Conservation (phyloP, 2,797 vertebrate genomes). For the Phylloscopus collybita region DNA sequence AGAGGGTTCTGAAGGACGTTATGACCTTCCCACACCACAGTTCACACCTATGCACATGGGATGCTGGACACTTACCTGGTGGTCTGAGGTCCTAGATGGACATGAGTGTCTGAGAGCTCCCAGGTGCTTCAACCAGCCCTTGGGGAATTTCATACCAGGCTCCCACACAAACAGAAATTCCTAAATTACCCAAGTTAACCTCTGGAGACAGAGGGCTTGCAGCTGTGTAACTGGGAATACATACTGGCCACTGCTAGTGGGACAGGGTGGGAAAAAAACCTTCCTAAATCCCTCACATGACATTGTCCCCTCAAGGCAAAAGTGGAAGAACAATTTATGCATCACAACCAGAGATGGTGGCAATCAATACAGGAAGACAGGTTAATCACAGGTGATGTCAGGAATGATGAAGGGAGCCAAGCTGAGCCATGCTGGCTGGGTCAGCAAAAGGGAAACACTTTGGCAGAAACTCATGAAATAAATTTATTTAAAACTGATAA, state of each 20-base stretch:
- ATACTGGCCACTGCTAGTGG: background rate
- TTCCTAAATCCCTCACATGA: background rate
- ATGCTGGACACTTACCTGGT: background rate
- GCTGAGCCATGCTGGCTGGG: background rate
- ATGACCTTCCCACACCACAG: background rate
- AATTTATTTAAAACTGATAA: constrained; percentile 22
- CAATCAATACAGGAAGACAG: background rate
- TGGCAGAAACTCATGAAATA: background rate
- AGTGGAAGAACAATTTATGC: background rate
- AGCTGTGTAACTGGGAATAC: background rate
- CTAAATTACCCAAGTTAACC: background rate
- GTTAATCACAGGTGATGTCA: background rate
- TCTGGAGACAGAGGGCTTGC: background rate
- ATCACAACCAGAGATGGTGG: background rate
- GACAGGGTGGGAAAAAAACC: background rate
- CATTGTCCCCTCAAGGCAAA: background rate
- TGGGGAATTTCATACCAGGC: background rate
- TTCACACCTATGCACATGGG: fast-evolving
- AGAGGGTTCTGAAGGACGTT: background rate
- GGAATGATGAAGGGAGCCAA: background rate
- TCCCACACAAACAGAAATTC: background rate
- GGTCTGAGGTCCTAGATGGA: background rate
- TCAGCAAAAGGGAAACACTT: background rate
- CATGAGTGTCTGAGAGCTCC: background rate
- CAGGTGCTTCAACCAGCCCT: background rate